Base-by-base conservation (phyloP, 1,140 invertebrate genomes). In the Pseudomyrmex concolor region DNA sequence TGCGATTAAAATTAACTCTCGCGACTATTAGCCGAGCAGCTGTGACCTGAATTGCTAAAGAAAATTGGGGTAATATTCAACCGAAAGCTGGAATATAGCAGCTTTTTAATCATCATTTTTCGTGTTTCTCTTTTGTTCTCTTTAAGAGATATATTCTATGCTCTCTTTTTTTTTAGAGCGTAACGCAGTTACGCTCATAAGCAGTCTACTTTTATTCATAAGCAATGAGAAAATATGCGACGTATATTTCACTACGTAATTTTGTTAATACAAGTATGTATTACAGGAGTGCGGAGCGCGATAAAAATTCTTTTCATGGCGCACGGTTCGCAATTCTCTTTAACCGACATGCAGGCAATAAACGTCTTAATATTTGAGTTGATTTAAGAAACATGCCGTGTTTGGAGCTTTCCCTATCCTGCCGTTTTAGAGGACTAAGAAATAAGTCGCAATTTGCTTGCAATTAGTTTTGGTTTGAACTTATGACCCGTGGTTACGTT, bases 371-470 rank as follows among this genome's bases (percentile, higher is more conserved):
- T 48, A 50, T 51, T n/a, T n/a, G n/a, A 67, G 19, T 78, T 57
- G 43, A 70, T 34, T 25, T n/a, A 70, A 0, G 10, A 54, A 25
- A 34, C 10, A 12, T 57, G 66, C 22, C 17, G 13, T 43, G 13
- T 51, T 45, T 45, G 22, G 25, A 34, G 34, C 34, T 34, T 8
- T 68, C 51, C 10, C 10, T 45, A 45, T 19, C 17, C 22, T 15
- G 9, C 34, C 15, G n/a, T 78, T 15, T 34, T 48, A 22, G n/a
- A 22, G 57, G 13, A 55, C 9, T 10, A 54, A 17, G 51, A 48
- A 68, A 68, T 78, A 78, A 78, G 51, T 59, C 17, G 34, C 54
- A 78, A 78, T 78, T 43, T 59, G 43, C 57, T 70, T 66, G 54
- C 51, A 78, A 45, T 59, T 78, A 78, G 15, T 25, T 19, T 45